Conservation (phyloP, 2,113 vertebrate genomes). For the Salvator merianae region DNA sequence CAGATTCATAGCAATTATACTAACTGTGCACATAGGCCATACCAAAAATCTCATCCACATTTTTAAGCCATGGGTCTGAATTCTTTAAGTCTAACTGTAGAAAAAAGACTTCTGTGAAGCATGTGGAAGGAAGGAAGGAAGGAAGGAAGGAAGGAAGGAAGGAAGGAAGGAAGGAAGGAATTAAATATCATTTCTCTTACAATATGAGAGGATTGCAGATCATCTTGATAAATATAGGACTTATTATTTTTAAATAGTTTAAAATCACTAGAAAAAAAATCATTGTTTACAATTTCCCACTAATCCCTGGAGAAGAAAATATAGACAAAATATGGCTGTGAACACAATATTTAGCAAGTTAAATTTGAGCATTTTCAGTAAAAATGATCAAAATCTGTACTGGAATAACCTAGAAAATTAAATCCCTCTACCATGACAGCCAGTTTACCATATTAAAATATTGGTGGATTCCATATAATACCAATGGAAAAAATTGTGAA, state of each 20-base stretch:
- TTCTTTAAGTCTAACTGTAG: slow-evolving; percentile 23
- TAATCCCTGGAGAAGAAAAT: slow-evolving; percentile 7
- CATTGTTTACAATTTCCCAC: not conserved
- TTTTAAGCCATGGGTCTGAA: slow-evolving; percentile 53
- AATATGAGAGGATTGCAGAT: too few species aligned
- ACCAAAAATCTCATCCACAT: slow-evolving; percentile 61
- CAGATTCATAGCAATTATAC: slow-evolving; percentile 69
- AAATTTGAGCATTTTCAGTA: slow-evolving; percentile 8
- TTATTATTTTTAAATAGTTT: not conserved
- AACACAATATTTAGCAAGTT: not conserved
- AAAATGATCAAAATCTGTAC: slow-evolving; percentile 21
- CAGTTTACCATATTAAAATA: slow-evolving; percentile 4
- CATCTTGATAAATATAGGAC: too few species aligned
- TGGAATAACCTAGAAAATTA: slow-evolving; percentile 17
- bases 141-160: too few species aligned
- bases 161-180: too few species aligned
- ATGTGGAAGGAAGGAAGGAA: slow-evolving; percentile 11
- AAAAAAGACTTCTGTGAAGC: slow-evolving; percentile 48
- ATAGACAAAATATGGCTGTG: not conserved
- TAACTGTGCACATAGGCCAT: slow-evolving; percentile 61
- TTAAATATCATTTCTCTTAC: too few species aligned
- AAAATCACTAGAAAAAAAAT: not conserved
- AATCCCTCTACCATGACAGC: not conserved
- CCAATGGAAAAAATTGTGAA: not conserved
- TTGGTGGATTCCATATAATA: not conserved